Conservation (phyloP, 2,888 invertebrate species). For the Leistus spinibarbis region DNA sequence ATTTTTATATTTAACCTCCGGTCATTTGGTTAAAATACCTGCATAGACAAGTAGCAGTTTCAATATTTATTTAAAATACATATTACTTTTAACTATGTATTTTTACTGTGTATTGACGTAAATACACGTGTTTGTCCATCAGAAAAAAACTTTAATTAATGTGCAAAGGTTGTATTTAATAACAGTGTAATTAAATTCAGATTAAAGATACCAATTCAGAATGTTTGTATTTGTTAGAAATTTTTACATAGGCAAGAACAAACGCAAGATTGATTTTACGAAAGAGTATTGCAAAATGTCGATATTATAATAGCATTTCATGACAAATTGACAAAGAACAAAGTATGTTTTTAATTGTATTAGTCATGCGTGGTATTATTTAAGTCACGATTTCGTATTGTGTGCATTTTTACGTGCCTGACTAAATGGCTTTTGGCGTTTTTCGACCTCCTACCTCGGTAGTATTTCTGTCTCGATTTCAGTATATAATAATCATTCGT, state of each 20-base stretch:
- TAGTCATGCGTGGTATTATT: constrained; percentile 22
- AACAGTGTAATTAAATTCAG: background rate
- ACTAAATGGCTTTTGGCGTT: background rate
- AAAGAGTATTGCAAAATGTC: background rate
- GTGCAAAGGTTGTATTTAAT: background rate
- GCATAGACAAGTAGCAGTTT: too few relatives aligned
- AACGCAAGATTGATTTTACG: background rate
- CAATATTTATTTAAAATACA: too few relatives aligned
- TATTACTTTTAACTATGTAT: background rate
- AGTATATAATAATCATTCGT: background rate
- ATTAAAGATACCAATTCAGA: background rate
- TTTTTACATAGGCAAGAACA: too few relatives aligned
- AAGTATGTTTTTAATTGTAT: constrained; percentile 22
- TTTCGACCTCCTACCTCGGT: background rate
- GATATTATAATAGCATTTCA: background rate
- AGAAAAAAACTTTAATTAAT: background rate
- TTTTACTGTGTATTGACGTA: background rate
- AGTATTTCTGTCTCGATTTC: background rate
- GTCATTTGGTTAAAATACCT: too few relatives aligned
- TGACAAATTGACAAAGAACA: constrained; percentile 20
- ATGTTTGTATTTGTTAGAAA: too few relatives aligned
- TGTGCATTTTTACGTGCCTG: constrained; percentile 12
- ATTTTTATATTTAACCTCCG: too few relatives aligned
- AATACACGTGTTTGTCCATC: background rate
- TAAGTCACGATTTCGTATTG: constrained; percentile 25